Conservation (phyloP, 2,888 invertebrate genomes). For the Drosophila ezoana region DNA sequence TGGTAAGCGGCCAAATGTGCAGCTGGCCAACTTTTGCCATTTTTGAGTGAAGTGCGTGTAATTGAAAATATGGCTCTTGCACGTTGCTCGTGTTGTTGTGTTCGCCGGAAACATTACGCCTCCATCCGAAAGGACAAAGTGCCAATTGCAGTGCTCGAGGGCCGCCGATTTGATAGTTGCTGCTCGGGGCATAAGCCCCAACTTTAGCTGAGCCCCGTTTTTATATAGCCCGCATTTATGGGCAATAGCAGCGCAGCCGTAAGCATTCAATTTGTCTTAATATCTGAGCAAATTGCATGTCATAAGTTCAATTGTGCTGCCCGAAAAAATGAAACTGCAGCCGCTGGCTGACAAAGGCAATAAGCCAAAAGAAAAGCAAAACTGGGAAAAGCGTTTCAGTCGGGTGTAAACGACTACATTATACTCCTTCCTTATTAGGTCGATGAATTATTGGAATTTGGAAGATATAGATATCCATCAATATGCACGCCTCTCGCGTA, state of each 20-base stretch:
- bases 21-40: too few species aligned
- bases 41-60: slow-evolving; percentile 44
- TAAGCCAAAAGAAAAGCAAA: background rate
- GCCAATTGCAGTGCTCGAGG: background rate
- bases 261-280: slow-evolving; percentile 66
- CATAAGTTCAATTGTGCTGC: slow-evolving; percentile 57
- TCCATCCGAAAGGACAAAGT: background rate
- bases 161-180: slow-evolving; percentile 1
- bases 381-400: background rate
- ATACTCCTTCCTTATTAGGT: background rate
- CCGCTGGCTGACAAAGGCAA: slow-evolving; percentile 15
- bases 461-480: too few species aligned
- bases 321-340: slow-evolving; percentile 43
- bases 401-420: background rate
- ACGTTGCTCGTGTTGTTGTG: background rate
- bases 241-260: slow-evolving; percentile 30
- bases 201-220: slow-evolving; percentile 12
- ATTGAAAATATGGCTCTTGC: slow-evolving; percentile 41
- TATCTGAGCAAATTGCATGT: slow-evolving; percentile 63
- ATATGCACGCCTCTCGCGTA: too few species aligned
- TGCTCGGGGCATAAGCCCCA: too few species aligned
- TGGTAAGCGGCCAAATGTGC: background rate
- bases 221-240: slow-evolving; percentile 37
- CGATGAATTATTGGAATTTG: too few species aligned
- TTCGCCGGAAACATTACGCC: background rate